These are phyloP conservation scores for Saccostrea glomerata DNA, from an alignment of 1,140 invertebrate species.

Conservation along the genomic window DNA sequence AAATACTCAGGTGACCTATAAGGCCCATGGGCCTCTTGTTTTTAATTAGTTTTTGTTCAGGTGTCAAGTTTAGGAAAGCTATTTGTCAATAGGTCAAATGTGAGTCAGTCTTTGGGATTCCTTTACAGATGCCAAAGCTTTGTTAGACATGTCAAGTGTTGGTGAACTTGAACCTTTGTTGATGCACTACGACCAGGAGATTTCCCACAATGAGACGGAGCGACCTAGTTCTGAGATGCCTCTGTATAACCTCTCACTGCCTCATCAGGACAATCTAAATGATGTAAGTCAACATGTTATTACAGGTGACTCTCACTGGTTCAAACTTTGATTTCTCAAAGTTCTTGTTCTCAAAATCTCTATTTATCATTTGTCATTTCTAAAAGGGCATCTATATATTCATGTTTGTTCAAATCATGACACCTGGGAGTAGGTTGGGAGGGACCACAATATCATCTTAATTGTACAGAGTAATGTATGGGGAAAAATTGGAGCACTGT, in stretches of 20 bases:
- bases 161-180: constrained; percentile 69
- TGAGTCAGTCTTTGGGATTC: not conserved
- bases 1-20: too few species aligned
- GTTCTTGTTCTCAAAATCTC: too few species aligned
- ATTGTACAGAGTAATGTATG: too few species aligned
- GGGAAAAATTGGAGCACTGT: too few species aligned
- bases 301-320: too few species aligned
- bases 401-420: too few species aligned
- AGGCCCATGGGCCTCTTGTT: too few species aligned
- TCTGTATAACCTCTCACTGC: constrained; percentile 89
- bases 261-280: constrained; percentile 92
- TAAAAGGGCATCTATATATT: too few species aligned
- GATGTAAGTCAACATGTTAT: constrained; percentile 84
- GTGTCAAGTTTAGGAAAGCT: not conserved
- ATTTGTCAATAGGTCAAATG: not conserved
- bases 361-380: too few species aligned
- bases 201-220: constrained; percentile 61
- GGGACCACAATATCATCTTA: too few species aligned
- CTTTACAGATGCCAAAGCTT: constrained; percentile 67
- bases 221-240: constrained; percentile 85
- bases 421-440: too few species aligned
- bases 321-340: not conserved
- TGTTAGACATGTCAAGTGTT: constrained; percentile 64
- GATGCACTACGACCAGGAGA: constrained; percentile 66
- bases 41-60: not conserved